These are phyloP conservation scores for Clarias pachynema DNA, from an alignment of 2,797 vertebrate species.

Conservation along the genomic window DNA sequence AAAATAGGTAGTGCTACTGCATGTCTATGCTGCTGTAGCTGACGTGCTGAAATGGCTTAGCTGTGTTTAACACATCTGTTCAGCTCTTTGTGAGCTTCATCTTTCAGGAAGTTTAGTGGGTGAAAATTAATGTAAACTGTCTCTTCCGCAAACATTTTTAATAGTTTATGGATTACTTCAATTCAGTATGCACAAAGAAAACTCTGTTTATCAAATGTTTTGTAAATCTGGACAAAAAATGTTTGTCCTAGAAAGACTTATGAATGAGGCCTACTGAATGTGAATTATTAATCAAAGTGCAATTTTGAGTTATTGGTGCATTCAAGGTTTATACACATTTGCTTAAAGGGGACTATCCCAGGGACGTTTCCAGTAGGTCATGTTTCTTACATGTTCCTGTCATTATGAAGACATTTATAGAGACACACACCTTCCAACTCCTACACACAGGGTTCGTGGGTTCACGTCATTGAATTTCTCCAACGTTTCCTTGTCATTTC, in stretches of 20 bases:
- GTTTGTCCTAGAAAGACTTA: background rate
- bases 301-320: background rate
- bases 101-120: background rate
- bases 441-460: background rate
- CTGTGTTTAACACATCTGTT: background rate
- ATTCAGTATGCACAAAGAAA: background rate
- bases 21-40: background rate
- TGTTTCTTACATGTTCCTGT: background rate
- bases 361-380: background rate
- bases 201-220: background rate
- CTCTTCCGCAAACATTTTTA: background rate
- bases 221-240: background rate
- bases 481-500: slow-evolving; percentile 3
- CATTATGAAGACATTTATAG: background rate
- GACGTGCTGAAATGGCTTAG: background rate
- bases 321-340: too few species aligned
- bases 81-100: background rate
- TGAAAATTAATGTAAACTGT: background rate
- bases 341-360: background rate
- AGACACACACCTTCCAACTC: slow-evolving; percentile 13
- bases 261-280: background rate
- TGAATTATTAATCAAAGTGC: background rate
- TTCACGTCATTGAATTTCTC: slow-evolving; percentile 18
- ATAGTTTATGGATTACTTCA: background rate
- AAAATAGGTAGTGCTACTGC: background rate